Evolutionary conservation across 2,888 invertebrate species (phyloP).

Genomic region (Hemithea aestivaria): DNA sequence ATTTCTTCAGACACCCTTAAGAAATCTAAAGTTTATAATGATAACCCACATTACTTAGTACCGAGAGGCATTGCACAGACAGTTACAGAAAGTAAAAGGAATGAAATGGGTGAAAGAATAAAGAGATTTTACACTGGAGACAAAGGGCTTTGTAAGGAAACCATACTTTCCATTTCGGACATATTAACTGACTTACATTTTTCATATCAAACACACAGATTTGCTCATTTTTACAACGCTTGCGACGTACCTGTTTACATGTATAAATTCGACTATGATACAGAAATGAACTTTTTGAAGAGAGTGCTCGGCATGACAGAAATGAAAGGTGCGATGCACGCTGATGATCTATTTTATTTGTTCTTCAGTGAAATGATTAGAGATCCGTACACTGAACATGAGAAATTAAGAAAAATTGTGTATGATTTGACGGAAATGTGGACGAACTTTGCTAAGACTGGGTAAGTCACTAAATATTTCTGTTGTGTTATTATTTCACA

Average conservation of each 20-base stretch:
- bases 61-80: slow-evolving; percentile 42
- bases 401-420: slow-evolving; percentile 45
- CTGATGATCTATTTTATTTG: slow-evolving; percentile 68
- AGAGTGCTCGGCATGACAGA: slow-evolving; percentile 27
- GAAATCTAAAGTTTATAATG: slow-evolving; percentile 37
- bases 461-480: slow-evolving; percentile 33
- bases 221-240: slow-evolving; percentile 39
- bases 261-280: slow-evolving; percentile 50
- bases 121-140: slow-evolving; percentile 44
- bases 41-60: slow-evolving; percentile 41
- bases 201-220: slow-evolving; percentile 43
- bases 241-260: slow-evolving; percentile 38
- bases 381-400: slow-evolving; percentile 44
- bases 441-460: slow-evolving; percentile 62
- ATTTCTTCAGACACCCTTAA: slow-evolving; percentile 33
- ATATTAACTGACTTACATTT: slow-evolving; percentile 46
- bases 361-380: slow-evolving; percentile 55
- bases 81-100: slow-evolving; percentile 31
- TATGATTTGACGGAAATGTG: slow-evolving; percentile 60
- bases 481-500: too few relatives aligned
- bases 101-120: slow-evolving; percentile 43
- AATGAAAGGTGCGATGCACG: slow-evolving; percentile 61
- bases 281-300: slow-evolving; percentile 53
- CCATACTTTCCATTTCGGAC: slow-evolving; percentile 33
- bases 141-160: slow-evolving; percentile 34